Conservation (phyloP, 2,797 vertebrate genomes). For the Taeniopygia guttata region DNA sequence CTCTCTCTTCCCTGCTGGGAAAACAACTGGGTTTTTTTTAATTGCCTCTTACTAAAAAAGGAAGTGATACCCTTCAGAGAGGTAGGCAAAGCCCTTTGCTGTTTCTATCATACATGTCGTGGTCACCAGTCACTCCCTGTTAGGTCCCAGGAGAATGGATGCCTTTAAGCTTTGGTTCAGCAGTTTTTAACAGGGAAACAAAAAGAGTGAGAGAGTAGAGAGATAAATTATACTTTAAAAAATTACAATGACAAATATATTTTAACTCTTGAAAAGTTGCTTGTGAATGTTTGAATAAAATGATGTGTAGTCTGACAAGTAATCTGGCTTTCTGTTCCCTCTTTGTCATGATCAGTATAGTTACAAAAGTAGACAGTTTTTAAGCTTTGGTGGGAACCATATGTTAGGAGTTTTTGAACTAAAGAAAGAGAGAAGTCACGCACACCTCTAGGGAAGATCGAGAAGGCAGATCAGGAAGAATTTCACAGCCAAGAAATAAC, state of each 20-base stretch:
- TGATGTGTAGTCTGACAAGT: not conserved
- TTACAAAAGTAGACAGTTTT: not conserved
- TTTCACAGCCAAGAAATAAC: conserved; percentile 33
- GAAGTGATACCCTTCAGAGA: not conserved
- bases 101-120: fast-evolving
- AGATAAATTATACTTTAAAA: not conserved
- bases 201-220: not conserved
- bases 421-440: not conserved
- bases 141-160: not conserved
- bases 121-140: not conserved
- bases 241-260: not conserved
- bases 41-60: not conserved
- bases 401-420: conserved; percentile 5
- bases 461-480: conserved; percentile 32
- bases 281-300: not conserved
- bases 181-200: not conserved
- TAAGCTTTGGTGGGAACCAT: conserved; percentile 21
- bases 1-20: not conserved
- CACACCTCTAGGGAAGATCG: not conserved
- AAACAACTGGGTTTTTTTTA: not conserved
- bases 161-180: not conserved
- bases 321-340: not conserved
- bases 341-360: not conserved
- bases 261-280: not conserved
- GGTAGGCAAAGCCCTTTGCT: not conserved